Base-by-base conservation (phyloP, 2,888 invertebrate genomes). In the Philhelius pedissequus region DNA sequence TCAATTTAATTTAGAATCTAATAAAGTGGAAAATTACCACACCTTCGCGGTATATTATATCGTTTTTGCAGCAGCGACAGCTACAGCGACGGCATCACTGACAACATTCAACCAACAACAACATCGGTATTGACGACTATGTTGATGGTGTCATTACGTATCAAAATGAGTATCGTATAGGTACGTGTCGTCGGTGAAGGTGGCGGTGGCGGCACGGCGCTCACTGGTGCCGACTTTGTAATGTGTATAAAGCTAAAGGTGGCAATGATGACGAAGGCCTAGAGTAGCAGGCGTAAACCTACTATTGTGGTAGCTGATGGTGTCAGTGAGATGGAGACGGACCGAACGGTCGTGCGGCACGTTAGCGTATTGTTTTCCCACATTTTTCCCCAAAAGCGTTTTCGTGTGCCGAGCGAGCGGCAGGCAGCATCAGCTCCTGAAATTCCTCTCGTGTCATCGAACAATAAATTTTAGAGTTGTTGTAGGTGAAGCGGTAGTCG, bases 11-110 rank as follows among this genome's bases (percentile, higher is more conserved):
- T 84, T 84, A 84, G 84, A 84, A 84, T 79, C 79, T 84, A 84
- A 84, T 84, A 84, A 84, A 84, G 80, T 84, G 84, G 84, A 84
- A 84, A 84, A 84, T 79, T 84, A 84, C 84, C 84, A 79, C 84
- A 84, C 84, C 84, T 84, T 84, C 68, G 48, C 77, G 40, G 43
- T 68, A 54, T 69, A 54, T 62, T 62, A 62, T 73, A 78, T 82
- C 52, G 77, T 27, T 38, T 62, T 62, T 45, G 43, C 70, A 54
- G 35, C 70, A 60, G 40, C 27, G 20, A 13, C 54, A 56, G 38
- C 8, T 43, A 35, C 71, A 52, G 52, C 60, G 43, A 38, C 71
- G 71, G 45, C 22, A 48, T 48, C 62, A 15, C 32, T 64, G 68
- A 56, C 64, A 32, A 62, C 62, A 68, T 5, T 27, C 68, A 74